Evolutionary conservation across 1,140 invertebrate genomes (phyloP).

Genomic region (Hypothenemus hampei): DNA sequence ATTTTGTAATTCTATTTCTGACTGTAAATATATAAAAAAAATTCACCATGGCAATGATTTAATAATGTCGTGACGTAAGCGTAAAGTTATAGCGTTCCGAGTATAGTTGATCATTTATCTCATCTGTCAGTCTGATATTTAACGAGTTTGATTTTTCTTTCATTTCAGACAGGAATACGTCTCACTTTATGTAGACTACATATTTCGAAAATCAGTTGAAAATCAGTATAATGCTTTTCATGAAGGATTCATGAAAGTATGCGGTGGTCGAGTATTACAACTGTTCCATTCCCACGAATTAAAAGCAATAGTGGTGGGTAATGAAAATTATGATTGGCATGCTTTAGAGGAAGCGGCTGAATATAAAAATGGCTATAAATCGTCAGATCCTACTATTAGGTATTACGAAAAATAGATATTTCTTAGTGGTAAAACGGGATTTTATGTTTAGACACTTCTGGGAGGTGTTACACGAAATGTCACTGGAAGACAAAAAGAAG

Average conservation of each 20-base stretch:
- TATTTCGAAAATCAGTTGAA: conserved; percentile 83
- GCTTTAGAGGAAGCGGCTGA: conserved; percentile 74
- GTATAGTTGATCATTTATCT: too few relatives aligned
- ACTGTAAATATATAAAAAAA: too few relatives aligned
- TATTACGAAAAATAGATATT: conserved; percentile 40
- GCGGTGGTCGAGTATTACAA: conserved; percentile 78
- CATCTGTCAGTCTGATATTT: background rate
- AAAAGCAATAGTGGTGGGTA: conserved; percentile 87
- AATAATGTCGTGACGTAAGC: too few relatives aligned
- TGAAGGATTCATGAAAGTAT: conserved; percentile 81
- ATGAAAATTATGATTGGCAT: conserved; percentile 83
- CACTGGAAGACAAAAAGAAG: conserved; percentile 85
- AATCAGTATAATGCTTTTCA: conserved; percentile 80
- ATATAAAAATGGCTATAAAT: conserved; percentile 85
- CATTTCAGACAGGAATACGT: conserved; percentile 79
- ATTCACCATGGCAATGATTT: too few relatives aligned
- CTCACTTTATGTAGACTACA: conserved; percentile 82
- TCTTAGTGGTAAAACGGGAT: background rate
- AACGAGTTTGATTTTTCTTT: conserved; percentile 4
- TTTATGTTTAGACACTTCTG: conserved; percentile 62
- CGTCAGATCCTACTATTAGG: conserved; percentile 70
- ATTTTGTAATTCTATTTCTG: too few relatives aligned
- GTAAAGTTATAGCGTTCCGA: too few relatives aligned
- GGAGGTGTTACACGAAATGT: conserved; percentile 88
- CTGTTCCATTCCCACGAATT: conserved; percentile 92